These are phyloP conservation scores for Calliopum simillimum DNA, from an alignment of 2,888 invertebrate species.

Conservation along the genomic window DNA sequence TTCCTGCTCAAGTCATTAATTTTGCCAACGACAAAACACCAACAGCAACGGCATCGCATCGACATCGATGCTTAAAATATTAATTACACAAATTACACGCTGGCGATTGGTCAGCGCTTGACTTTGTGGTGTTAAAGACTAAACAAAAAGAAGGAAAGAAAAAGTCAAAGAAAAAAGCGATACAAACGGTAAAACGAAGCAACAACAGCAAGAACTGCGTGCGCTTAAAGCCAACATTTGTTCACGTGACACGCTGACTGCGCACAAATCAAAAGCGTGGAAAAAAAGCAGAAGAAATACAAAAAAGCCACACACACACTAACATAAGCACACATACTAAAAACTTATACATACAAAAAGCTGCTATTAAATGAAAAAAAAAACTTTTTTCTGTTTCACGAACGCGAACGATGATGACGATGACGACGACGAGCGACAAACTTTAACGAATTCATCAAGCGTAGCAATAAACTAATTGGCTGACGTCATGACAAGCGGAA, in stretches of 20 bases:
- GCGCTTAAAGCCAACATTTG: neutral
- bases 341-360: neutral
- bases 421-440: neutral
- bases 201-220: no score
- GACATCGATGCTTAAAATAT: no score
- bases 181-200: no score
- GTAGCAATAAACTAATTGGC: conserved; percentile 39
- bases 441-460: conserved; percentile 34
- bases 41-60: no score
- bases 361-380: neutral
- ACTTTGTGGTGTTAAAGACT: no score
- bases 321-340: neutral
- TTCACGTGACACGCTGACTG: neutral
- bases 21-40: no score
- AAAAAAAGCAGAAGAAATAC: neutral
- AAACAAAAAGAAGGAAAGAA: no score
- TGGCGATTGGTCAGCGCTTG: no score
- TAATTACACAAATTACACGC: no score
- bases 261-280: conserved; percentile 17
- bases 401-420: conserved; percentile 1
- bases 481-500: conserved; percentile 33
- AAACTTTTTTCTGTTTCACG: no score
- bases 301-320: neutral
- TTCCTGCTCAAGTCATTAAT: no score
- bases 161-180: no score